These are phyloP conservation scores for Tachina fera DNA, from an alignment of 2,888 invertebrate species.

Conservation along the genomic window DNA sequence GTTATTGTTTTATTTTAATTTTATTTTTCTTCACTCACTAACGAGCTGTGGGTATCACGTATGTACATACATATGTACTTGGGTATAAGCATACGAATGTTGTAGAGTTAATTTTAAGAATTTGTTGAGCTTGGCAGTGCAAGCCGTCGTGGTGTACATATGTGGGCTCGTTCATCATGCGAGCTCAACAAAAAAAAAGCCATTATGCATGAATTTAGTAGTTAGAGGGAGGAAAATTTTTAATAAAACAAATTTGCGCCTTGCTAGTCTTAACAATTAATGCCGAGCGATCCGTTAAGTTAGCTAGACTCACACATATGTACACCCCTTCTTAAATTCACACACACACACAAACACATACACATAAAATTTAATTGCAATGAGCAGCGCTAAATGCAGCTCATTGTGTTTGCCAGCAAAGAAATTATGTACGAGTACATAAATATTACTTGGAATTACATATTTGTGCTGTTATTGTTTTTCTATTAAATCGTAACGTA, in stretches of 20 bases:
- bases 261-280: slow-evolving; percentile 12
- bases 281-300: slow-evolving; percentile 44
- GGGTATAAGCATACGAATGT: not conserved
- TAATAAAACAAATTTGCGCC: slow-evolving; percentile 50
- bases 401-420: slow-evolving; percentile 47
- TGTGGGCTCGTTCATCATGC: slow-evolving; percentile 30
- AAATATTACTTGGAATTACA: slow-evolving; percentile 32
- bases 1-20: slow-evolving; percentile 40
- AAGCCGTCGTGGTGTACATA: slow-evolving; percentile 19
- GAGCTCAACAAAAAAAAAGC: slow-evolving; percentile 55
- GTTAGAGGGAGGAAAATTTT: slow-evolving; percentile 59
- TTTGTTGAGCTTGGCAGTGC: slow-evolving; percentile 49
- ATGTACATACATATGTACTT: too few relatives aligned
- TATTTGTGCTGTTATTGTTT: slow-evolving; percentile 42
- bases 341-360: not conserved
- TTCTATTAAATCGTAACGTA: slow-evolving; percentile 63
- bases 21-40: not conserved
- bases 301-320: slow-evolving; percentile 13
- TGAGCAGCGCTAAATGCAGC: slow-evolving; percentile 53
- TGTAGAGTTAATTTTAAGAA: slow-evolving; percentile 32
- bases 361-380: slow-evolving; percentile 44
- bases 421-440: slow-evolving; percentile 9
- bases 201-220: not conserved
- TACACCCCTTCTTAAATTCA: slow-evolving; percentile 18
- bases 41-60: slow-evolving; percentile 39